Conservation (phyloP, 2,888 invertebrate genomes). For the Drosophila stalkeri region DNA sequence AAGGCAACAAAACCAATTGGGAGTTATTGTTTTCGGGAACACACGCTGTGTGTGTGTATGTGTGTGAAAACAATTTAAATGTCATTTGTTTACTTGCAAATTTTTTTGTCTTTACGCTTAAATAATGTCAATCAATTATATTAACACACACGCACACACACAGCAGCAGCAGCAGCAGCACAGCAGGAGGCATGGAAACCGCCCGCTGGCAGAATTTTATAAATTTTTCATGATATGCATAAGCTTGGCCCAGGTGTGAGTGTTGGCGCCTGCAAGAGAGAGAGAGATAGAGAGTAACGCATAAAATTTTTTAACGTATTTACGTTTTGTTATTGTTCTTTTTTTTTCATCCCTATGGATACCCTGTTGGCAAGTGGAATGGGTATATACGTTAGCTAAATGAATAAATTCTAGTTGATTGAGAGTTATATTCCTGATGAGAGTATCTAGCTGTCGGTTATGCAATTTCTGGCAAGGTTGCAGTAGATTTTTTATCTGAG, state of each 20-base stretch:
- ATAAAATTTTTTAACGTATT: slow-evolving; percentile 41
- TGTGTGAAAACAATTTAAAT: slow-evolving; percentile 51
- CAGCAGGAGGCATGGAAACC: slow-evolving; percentile 28
- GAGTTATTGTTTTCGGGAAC: slow-evolving; percentile 16
- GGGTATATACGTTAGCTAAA: background rate
- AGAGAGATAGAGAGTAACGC: slow-evolving; percentile 6
- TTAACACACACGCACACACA: slow-evolving; percentile 31
- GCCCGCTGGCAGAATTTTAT: slow-evolving; percentile 47
- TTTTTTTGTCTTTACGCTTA: slow-evolving; percentile 51
- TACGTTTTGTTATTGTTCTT: slow-evolving; percentile 17
- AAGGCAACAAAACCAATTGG: slow-evolving; percentile 6
- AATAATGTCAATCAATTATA: slow-evolving; percentile 62
- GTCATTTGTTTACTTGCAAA: slow-evolving; percentile 52
- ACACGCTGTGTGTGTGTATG: slow-evolving; percentile 7
- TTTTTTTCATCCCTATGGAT: background rate
- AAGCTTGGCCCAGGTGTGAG: slow-evolving; percentile 17
- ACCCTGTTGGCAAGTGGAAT: background rate
- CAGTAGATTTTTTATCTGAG: background rate
- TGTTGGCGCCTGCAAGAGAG: background rate
- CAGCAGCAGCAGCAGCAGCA: background rate
- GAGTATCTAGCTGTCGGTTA: background rate
- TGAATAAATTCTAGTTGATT: no score
- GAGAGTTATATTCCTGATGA: no score
- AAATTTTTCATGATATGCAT: slow-evolving; percentile 51
- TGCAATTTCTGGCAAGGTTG: background rate